A percentile compares a stretch with the other conserved stretches of the same genome.
Evolutionary conservation across 2,797 vertebrate genomes (phyloP).

Genomic region (Megalops cyprinoides): DNA sequence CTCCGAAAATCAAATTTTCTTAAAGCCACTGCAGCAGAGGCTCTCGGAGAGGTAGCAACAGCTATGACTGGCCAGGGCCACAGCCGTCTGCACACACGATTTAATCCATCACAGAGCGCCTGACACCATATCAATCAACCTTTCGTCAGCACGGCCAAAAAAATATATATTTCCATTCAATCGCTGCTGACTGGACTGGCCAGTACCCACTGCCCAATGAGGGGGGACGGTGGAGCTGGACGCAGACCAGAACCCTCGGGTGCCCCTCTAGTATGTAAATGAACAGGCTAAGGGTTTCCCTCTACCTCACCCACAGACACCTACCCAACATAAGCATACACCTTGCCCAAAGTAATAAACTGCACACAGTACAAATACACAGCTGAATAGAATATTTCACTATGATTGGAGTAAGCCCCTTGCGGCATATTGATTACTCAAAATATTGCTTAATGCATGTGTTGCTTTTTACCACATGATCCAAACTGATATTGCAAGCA

Average conservation of each 20-base stretch:
- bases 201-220: conserved; percentile 66
- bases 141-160: conserved; percentile 96
- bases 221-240: conserved; percentile 45
- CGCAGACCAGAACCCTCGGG: conserved; percentile 39
- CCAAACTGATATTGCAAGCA: not conserved
- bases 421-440: no score
- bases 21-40: conserved; percentile 77
- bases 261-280: not conserved
- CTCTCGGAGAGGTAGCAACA: conserved; percentile 74
- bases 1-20: conserved; percentile 86
- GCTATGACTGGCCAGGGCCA: conserved; percentile 83
- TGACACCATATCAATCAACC: conserved; percentile 97
- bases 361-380: conserved; percentile 17
- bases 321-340: conserved; percentile 30
- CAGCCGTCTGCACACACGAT: conserved; percentile 95
- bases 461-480: not conserved
- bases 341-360: conserved; percentile 22
- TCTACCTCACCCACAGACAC: not conserved
- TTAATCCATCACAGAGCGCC: conserved; percentile 97
- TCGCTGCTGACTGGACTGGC: conserved; percentile 83
- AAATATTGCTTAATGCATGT: not conserved
- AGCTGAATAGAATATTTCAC: not conserved
- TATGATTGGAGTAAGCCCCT: not conserved
- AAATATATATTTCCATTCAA: conserved; percentile 98
- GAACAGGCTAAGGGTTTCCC: not conserved